Base-by-base conservation (phyloP, 2,113 vertebrate species). In the Clarias batrachus region DNA sequence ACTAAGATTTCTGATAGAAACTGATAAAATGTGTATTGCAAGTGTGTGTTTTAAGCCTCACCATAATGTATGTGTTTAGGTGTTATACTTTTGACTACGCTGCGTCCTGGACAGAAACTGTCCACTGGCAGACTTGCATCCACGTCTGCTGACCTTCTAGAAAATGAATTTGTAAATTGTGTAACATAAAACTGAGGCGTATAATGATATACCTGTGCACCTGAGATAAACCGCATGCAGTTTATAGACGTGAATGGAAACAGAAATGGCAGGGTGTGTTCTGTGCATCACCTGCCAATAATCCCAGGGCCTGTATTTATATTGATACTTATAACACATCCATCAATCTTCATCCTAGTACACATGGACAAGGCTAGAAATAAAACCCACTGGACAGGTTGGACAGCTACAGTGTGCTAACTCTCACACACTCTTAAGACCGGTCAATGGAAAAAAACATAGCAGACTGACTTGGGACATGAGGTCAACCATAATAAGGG, bases 381-480 rank as follows among this genome's bases (percentile, higher is more conserved):
- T 48, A 8, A 54, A 87, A 33, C 25, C 59, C 68, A 82, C 80
- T 56, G 70, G 70, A 76, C 85, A 76, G 80, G 80, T 65, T 82
- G 21, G 19, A 59, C 85, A 76, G 27, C 80, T 63, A 60, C 16
- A 87, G 3, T n/a, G 59, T 76, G 17, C 30, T 57, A 79, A 78
- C 37, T 19, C 12, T 37, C 25, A 66, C 2, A 33, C 37, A n/a
- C 74, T 14, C 48, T 59, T 17, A 3, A 17, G 60, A 59, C 1
- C 21, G 19, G 23, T 82, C 21, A 52, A 9, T 8, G 6, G 4
- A 48, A 1, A 10, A 30, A 60, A 48, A 25, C 17, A 16, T 21
- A 21, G 59, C 6, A 56, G n/a, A 57, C 62, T 17, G 23, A 63
- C 25, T 59, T 56, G 27, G 19, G 59, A 65, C 19, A 73, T 6